phyloP scores from a whole-genome alignment of 2,797 vertebrate species.

The Sandelia bainsii region DNA sequence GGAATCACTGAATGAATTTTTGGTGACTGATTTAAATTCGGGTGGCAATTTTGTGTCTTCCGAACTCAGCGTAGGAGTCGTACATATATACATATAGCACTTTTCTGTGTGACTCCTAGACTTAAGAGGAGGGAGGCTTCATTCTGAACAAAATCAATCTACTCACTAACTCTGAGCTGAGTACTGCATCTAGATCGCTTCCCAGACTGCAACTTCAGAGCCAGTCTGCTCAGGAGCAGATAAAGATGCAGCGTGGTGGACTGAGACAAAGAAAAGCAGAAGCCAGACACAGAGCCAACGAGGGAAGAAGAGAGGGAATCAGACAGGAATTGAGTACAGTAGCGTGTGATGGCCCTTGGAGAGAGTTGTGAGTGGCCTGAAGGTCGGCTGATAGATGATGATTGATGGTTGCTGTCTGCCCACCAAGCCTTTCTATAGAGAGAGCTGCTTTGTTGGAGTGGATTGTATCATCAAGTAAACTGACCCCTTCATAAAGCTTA shows the following conservation, averaged over 20 bases:
- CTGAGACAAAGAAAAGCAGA: constrained; percentile 54
- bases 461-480: constrained; percentile 71
- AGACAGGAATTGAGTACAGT: constrained; percentile 62
- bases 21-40: constrained; percentile 38
- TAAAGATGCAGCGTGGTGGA: constrained; percentile 46
- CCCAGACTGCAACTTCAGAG: constrained; percentile 33
- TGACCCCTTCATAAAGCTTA: constrained; percentile 62
- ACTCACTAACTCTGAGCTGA: constrained; percentile 24
- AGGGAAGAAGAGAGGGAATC: constrained; percentile 45
- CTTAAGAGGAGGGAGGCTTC: constrained; percentile 28
- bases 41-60: neutral
- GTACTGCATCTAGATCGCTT: constrained; percentile 33
- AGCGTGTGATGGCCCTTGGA: constrained; percentile 40
- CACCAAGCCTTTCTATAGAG: constrained; percentile 59
- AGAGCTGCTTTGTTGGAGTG: constrained; percentile 58
- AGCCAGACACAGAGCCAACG: neutral
- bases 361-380: constrained; percentile 60
- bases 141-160: constrained; percentile 55
- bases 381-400: constrained; percentile 81
- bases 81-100: constrained; percentile 5
- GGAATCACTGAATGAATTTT: no score
- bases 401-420: constrained; percentile 76
- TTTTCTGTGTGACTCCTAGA: neutral
- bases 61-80: neutral
- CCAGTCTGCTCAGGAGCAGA: constrained; percentile 53